phyloP scores from a whole-genome alignment of 2,113 vertebrate species.

The Gallinago paraguaiae region DNA sequence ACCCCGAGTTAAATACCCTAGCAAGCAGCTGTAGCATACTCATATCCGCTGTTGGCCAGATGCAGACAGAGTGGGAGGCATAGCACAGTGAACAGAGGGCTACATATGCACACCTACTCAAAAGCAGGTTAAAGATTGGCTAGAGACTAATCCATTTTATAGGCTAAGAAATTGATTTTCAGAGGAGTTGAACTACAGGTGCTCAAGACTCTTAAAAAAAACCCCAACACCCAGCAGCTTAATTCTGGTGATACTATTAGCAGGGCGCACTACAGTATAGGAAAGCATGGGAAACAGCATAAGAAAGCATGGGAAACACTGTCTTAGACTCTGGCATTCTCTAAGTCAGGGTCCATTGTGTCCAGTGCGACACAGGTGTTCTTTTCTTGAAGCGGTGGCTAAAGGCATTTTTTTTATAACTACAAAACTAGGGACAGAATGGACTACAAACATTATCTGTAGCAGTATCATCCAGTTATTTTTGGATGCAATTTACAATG shows the following conservation, averaged over 20 bases:
- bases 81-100: neutral
- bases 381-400: neutral
- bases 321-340: neutral
- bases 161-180: slow-evolving; percentile 58
- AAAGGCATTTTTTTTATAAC: neutral
- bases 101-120: slow-evolving; percentile 6
- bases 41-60: slow-evolving; percentile 57
- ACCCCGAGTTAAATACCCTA: slow-evolving; percentile 26
- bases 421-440: neutral
- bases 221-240: neutral
- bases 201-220: neutral
- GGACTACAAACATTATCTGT: neutral
- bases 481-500: neutral
- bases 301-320: neutral
- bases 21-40: slow-evolving; percentile 49
- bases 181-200: slow-evolving; percentile 48
- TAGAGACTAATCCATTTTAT: slow-evolving; percentile 59
- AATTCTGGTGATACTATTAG: neutral
- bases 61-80: neutral
- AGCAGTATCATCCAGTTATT: neutral
- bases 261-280: neutral
- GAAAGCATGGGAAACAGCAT: neutral
- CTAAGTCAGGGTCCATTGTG: neutral
- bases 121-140: slow-evolving; percentile 44
- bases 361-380: neutral